A percentile compares a stretch with the other conserved stretches of the same genome.
Evolutionary conservation across 2,888 invertebrate species (phyloP).

Genomic region (Pseudolycoriella hygida): DNA sequence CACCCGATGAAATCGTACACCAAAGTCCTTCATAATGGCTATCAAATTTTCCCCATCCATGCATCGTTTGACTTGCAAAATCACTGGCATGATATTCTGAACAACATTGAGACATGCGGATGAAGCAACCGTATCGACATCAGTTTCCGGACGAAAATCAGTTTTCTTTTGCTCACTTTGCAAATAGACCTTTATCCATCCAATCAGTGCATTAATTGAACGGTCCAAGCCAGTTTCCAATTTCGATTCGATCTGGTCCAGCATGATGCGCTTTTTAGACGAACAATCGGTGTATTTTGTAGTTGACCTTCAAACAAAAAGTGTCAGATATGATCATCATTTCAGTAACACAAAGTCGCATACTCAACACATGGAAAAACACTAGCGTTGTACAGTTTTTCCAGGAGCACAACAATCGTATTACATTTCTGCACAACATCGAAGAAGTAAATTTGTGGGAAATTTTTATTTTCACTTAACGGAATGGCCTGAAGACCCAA

Average conservation of each 20-base stretch:
- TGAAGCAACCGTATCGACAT: conserved; percentile 71
- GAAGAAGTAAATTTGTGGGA: conserved; percentile 82
- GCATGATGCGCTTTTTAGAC: conserved; percentile 65
- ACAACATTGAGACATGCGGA: conserved; percentile 70
- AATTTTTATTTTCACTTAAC: conserved; percentile 70
- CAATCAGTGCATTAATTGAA: conserved; percentile 70
- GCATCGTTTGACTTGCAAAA: conserved; percentile 58
- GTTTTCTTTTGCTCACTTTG: conserved; percentile 89
- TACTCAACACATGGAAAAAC: conserved; percentile 76
- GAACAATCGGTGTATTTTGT: conserved; percentile 77
- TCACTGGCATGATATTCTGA: conserved; percentile 59
- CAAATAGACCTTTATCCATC: conserved; percentile 80
- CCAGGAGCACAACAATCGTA: conserved; percentile 80
- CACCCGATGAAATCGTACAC: conserved; percentile 78
- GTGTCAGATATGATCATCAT: not conserved
- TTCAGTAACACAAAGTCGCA: conserved; percentile 18
- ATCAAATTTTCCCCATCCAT: conserved; percentile 87
- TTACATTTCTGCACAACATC: conserved; percentile 85
- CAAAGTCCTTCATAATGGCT: conserved; percentile 72
- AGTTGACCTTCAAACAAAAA: conserved; percentile 43
- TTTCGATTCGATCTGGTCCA: conserved; percentile 82
- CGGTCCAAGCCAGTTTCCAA: conserved; percentile 76
- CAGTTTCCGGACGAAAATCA: conserved; percentile 80
- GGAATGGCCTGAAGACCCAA: conserved; percentile 79
- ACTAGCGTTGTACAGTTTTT: conserved; percentile 81